Percentiles rank a stretch among this genome's conserved stretches.
These are phyloP conservation scores for Balanococcus diminutus DNA, from an alignment of 2,888 invertebrate species.

Conservation along the genomic window DNA sequence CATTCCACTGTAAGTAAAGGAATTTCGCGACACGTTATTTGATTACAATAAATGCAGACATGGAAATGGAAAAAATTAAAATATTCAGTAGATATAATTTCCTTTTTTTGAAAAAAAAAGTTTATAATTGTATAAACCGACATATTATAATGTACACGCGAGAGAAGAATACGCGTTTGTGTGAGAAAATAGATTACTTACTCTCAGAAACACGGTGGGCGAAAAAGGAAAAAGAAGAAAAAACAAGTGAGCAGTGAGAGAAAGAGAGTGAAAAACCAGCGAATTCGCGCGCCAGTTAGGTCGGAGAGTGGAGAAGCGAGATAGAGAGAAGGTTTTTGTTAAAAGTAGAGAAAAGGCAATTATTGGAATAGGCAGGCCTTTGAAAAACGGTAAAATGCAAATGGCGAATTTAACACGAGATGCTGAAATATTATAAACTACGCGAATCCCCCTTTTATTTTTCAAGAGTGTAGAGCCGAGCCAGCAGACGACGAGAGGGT, in stretches of 20 bases:
- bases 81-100: background rate
- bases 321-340: constrained; percentile 13
- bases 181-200: background rate
- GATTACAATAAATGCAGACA: background rate
- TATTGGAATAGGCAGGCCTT: constrained; percentile 36
- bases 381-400: constrained; percentile 43
- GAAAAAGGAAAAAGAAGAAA: background rate
- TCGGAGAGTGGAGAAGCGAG: background rate
- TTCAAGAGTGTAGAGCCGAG: background rate
- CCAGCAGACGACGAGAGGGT: background rate
- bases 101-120: too few relatives aligned
- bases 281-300: background rate
- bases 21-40: background rate
- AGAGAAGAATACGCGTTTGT: background rate
- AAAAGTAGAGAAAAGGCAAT: constrained; percentile 40
- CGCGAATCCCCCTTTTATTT: constrained; percentile 37
- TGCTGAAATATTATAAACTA: constrained; percentile 40
- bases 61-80: background rate
- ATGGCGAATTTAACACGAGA: constrained; percentile 36
- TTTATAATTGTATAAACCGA: too few relatives aligned
- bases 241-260: background rate
- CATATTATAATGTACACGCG: background rate
- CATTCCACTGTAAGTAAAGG: background rate
- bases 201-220: background rate
- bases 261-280: background rate